Conservation (phyloP, 2,113 vertebrate species). For the Zosterops pallidus region DNA sequence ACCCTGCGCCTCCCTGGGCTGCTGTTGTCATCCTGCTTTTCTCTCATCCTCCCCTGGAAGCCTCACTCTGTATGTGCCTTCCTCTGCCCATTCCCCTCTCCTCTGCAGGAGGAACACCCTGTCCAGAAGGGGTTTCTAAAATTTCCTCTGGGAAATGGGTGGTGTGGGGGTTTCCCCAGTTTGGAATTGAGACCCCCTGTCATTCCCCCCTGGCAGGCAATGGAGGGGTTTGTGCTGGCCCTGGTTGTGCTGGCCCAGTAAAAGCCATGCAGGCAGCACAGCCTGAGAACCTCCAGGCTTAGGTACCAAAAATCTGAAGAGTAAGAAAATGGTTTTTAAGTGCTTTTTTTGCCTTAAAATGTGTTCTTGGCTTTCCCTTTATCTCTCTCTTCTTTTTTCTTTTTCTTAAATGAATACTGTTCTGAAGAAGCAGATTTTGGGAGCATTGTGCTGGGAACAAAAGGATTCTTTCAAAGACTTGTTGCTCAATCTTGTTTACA, state of each 20-base stretch:
- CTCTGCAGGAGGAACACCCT: not conserved
- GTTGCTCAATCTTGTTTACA: slow-evolving; percentile 42
- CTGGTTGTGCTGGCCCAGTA: not conserved
- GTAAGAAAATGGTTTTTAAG: not conserved
- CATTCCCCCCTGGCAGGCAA: not conserved
- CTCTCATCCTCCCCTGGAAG: accelerated
- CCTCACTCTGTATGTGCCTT: not conserved
- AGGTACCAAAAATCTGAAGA: not conserved
- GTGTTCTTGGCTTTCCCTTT: slow-evolving; percentile 8
- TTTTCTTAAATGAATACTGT: not conserved
- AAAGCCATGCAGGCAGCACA: not conserved
- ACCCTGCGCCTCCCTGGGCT: not conserved
- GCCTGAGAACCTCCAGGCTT: not conserved
- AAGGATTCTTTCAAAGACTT: slow-evolving; percentile 62
- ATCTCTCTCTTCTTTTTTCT: not conserved
- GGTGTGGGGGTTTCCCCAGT: not conserved
- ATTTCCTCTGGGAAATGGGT: not conserved
- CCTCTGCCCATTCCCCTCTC: not conserved
- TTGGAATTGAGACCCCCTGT: accelerated
- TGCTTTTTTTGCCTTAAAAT: slow-evolving; percentile 40
- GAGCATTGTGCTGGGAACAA: slow-evolving; percentile 48
- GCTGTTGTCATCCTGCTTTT: not conserved
- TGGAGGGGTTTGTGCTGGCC: not conserved
- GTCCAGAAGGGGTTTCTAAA: not conserved
- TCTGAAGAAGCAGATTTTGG: slow-evolving; percentile 63